These are phyloP conservation scores for Ictalurus furcatus DNA, from an alignment of 2,113 vertebrate genomes.

Conservation along the genomic window DNA sequence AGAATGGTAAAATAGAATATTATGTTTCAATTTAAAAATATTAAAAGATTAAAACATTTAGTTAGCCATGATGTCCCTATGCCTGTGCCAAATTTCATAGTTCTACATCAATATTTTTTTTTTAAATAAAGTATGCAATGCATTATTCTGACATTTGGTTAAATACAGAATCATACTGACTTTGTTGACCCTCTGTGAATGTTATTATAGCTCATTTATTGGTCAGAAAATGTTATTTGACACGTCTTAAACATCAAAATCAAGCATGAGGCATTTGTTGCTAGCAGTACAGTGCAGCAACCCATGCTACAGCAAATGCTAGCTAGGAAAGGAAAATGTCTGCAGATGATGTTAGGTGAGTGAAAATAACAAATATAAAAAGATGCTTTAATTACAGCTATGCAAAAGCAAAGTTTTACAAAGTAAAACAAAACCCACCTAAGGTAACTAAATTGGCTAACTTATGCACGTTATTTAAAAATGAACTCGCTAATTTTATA, in stretches of 20 bases:
- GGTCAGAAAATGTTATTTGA: not conserved
- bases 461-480: no score
- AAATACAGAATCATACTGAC: not conserved
- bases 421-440: not conserved
- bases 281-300: not conserved
- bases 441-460: not conserved
- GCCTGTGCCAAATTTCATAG: not conserved
- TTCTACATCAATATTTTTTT: not conserved
- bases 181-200: not conserved
- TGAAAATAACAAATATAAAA: not conserved
- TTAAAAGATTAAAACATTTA: not conserved
- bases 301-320: not conserved
- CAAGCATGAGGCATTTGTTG: not conserved
- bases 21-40: not conserved
- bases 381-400: no score
- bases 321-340: not conserved
- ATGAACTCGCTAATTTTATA: no score
- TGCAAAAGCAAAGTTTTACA: not conserved
- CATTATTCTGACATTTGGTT: not conserved
- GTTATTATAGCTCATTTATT: not conserved
- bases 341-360: not conserved
- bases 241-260: not conserved
- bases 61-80: not conserved
- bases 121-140: not conserved
- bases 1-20: no score